These are phyloP conservation scores for Plectropomus leopardus DNA, from an alignment of 2,113 vertebrate species.

Conservation along the genomic window DNA sequence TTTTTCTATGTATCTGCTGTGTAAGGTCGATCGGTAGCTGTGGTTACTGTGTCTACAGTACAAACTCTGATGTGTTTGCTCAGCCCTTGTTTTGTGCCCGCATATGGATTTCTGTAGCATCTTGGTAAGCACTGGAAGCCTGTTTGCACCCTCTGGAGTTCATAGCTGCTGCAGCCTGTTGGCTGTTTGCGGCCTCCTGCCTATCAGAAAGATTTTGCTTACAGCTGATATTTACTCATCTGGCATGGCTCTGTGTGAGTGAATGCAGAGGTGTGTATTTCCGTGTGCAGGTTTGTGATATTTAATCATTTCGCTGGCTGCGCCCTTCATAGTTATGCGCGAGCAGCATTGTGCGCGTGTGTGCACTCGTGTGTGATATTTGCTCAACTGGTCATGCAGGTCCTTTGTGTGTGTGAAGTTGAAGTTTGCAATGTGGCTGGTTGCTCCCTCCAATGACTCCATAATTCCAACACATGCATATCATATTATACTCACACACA, in stretches of 20 bases:
- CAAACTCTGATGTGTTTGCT: conserved; percentile 4
- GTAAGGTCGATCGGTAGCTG: neutral
- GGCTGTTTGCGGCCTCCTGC: neutral
- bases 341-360: neutral
- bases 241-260: conserved; percentile 9
- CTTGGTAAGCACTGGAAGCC: neutral
- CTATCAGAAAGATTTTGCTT: conserved; percentile 2
- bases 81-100: neutral
- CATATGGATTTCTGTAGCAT: conserved; percentile 16
- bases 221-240: conserved; percentile 52
- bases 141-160: neutral
- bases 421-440: conserved; percentile 7
- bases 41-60: conserved; percentile 11
- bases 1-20: no score
- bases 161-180: neutral
- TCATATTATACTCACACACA: neutral
- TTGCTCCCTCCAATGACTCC: neutral
- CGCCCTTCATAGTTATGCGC: conserved; percentile 29
- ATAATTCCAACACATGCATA: neutral
- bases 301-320: conserved; percentile 53
- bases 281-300: conserved; percentile 41
- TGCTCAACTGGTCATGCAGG: conserved; percentile 44
- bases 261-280: conserved; percentile 1
- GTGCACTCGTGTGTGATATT: conserved; percentile 33
- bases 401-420: neutral